These are phyloP conservation scores for Astropecten irregularis DNA, from an alignment of 53 echinoderm and acorn worm genomes.

Conservation along the genomic window DNA sequence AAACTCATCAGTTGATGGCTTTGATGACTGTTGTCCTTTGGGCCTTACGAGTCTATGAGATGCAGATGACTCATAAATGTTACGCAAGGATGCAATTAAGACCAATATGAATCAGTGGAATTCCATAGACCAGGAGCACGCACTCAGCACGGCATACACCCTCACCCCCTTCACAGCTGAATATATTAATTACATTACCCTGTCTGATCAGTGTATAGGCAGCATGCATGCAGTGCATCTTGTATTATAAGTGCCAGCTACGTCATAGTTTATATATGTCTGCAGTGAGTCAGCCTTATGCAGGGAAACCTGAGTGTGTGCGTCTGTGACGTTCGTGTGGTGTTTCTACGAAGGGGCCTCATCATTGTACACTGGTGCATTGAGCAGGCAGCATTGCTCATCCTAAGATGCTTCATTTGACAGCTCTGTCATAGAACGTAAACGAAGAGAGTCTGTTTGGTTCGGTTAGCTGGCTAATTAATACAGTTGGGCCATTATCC, in stretches of 20 bases:
- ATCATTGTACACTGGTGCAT: too few relatives aligned
- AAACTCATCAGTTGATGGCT: too few relatives aligned
- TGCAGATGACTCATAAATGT: constrained; percentile 37
- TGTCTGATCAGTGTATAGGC: neutral
- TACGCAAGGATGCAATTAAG: constrained; percentile 55
- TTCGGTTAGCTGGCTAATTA: too few relatives aligned
- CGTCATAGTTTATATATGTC: neutral
- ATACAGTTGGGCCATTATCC: too few relatives aligned
- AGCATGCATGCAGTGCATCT: neutral
- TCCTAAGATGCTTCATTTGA: too few relatives aligned
- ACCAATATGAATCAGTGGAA: constrained; percentile 3
- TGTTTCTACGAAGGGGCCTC: too few relatives aligned
- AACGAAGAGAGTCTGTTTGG: too few relatives aligned
- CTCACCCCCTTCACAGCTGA: neutral
- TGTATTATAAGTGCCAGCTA: neutral
- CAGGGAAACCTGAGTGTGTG: constrained; percentile 30
- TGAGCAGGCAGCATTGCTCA: neutral
- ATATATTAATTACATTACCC: constrained; percentile 7
- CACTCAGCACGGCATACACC: neutral
- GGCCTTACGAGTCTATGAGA: too few relatives aligned
- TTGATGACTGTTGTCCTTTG: too few relatives aligned
- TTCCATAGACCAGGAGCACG: constrained; percentile 11
- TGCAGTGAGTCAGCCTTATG: neutral
- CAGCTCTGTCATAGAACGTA: too few relatives aligned
- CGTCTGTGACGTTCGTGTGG: too few relatives aligned